Evolutionary conservation across 2,797 vertebrate species (phyloP), one percentile per base, ranked within the genome.

Genomic region (Macropus fuliginosus): DNA sequence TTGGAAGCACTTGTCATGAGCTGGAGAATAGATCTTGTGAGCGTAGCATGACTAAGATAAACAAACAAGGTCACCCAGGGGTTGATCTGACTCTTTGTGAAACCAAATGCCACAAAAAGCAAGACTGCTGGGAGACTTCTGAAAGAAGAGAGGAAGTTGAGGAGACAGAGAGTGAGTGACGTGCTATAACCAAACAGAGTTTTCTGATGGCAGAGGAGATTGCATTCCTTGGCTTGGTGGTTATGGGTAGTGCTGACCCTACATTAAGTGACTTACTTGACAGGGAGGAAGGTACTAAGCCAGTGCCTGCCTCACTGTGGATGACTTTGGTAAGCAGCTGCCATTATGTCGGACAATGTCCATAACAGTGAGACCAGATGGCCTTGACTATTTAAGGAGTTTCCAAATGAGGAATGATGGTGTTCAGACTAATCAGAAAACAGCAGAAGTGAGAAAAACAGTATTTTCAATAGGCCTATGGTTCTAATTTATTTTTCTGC

Each of bases 41-140:
- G 0, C 95, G 28, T 81, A 96, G 94, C 91, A 92, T 95, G 95
- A 95, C 93, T 97, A 91, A 97, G 91, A 97, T 97, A 97, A 98
- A 98, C 94, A 97, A 98, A 97, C 95, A 97, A 96, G 96, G 97
- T 98, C 95, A 96, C 95, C 95, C 97, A 97, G 92, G 97, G 96
- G 66, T 93, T 96, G 90, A 94, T 91, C 96, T 97, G 96, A 96
- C 94, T 94, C 59, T 97, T 92, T 97, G 54, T 97, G 97, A 97
- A 98, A 98, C 95, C 5, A 0, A 94, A 97, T 92, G 96, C 95
- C 94, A 91, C 56, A 13, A 57, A 74, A 96, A 96, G 62, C 97
- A n/a, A 87, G 94, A 91, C 94, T 97, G 96, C 98, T 97, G 97
- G 91, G 95, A 94, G 95, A 93, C 56, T 94, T 96, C 94, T 97